A percentile compares a stretch with the other conserved stretches of the same genome.
These are phyloP conservation scores for Spialia ferax DNA, from an alignment of 2,888 invertebrate genomes.

Conservation along the genomic window DNA sequence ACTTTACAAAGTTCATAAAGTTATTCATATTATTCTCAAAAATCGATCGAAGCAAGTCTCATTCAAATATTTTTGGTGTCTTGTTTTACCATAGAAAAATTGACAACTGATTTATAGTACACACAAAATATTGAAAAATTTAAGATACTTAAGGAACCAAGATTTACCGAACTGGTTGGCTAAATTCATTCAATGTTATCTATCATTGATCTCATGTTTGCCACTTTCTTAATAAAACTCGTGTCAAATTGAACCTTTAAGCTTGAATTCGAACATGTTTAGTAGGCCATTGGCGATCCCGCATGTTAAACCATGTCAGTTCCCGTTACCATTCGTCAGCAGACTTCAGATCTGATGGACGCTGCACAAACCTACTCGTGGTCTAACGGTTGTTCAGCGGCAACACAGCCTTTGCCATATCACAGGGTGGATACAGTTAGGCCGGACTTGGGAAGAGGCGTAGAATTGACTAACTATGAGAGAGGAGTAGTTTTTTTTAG, in stretches of 20 bases:
- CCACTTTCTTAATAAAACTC: background rate
- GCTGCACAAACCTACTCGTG: slow-evolving; percentile 50
- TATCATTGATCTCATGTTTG: background rate
- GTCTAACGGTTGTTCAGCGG: slow-evolving; percentile 58
- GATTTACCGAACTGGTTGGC: no score
- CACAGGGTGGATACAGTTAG: slow-evolving; percentile 57
- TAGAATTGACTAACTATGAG: background rate
- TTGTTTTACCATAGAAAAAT: no score
- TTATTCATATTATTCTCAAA: no score
- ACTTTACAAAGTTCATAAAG: no score
- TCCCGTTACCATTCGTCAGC: slow-evolving; percentile 78
- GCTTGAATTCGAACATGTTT: background rate
- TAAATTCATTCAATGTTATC: no score
- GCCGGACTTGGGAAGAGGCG: slow-evolving; percentile 9
- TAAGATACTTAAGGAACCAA: no score
- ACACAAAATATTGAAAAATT: no score
- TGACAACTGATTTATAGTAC: no score
- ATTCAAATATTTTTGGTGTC: no score
- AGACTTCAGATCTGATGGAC: slow-evolving; percentile 74
- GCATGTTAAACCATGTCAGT: slow-evolving; percentile 59
- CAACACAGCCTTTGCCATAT: slow-evolving; percentile 50
- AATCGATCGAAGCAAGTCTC: no score
- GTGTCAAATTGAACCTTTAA: background rate
- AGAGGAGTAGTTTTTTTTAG: background rate
- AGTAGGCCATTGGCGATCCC: slow-evolving; percentile 48